These are phyloP conservation scores for Ommatoiulus sabulosus DNA, from an alignment of 2,888 invertebrate genomes.

Conservation along the genomic window DNA sequence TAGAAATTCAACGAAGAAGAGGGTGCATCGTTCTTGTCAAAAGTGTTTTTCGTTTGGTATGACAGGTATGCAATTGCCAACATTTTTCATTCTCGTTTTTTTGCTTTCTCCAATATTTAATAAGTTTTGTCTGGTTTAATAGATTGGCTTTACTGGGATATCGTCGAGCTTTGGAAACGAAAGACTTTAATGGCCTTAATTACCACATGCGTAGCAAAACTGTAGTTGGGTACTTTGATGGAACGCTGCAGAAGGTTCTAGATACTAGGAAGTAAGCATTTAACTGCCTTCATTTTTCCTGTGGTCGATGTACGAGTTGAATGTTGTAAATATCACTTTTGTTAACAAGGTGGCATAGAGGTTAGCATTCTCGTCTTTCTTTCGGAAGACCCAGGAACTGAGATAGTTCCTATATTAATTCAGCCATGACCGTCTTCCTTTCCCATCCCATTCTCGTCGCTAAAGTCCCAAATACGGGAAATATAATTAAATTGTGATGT, in stretches of 20 bases:
- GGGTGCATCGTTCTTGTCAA: constrained; percentile 52
- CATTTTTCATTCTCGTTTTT: background rate
- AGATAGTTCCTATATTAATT: too few species aligned
- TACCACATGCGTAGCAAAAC: constrained; percentile 73
- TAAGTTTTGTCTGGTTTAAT: background rate
- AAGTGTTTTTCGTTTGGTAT: constrained; percentile 52
- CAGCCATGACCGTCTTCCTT: too few species aligned
- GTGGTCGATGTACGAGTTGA: too few species aligned
- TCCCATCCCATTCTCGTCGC: too few species aligned
- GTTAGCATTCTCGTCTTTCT: too few species aligned
- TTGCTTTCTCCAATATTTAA: background rate
- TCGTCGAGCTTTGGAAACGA: background rate
- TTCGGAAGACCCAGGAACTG: too few species aligned
- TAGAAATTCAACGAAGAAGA: constrained; percentile 49
- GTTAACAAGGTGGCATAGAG: too few species aligned
- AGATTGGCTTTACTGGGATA: constrained; percentile 53
- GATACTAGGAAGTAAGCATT: background rate
- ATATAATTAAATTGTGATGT: too few species aligned
- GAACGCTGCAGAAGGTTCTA: constrained; percentile 2
- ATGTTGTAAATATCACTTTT: too few species aligned
- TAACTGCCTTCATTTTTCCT: too few species aligned
- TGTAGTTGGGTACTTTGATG: background rate
- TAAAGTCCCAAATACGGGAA: too few species aligned
- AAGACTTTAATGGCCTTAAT: constrained; percentile 31
- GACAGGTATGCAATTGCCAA: constrained; percentile 33